Evolutionary conservation across 2,888 invertebrate genomes (phyloP).

Genomic region (Cosmia pyralina): DNA sequence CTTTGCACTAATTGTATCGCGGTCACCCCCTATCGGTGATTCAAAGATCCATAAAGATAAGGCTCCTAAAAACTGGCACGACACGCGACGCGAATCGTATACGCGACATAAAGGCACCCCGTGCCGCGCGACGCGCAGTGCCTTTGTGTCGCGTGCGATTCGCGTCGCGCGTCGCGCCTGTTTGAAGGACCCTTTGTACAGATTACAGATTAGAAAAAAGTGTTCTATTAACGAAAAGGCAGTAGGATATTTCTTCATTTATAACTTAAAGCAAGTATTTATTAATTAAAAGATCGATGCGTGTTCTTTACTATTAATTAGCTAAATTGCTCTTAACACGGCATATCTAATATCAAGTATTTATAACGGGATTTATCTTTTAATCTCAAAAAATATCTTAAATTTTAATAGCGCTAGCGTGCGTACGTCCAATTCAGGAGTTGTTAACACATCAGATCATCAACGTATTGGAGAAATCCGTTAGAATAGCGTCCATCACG

Average conservation of each 20-base stretch:
- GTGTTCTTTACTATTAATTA: conserved; percentile 42
- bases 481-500: conserved; percentile 73
- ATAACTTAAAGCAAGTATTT: not conserved
- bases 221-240: not conserved
- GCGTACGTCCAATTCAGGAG: conserved; percentile 72
- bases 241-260: not conserved
- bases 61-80: too few relatives aligned
- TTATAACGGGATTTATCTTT: conserved; percentile 58
- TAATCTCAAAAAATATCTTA: conserved; percentile 54
- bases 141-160: too few relatives aligned
- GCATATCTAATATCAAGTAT: conserved; percentile 51
- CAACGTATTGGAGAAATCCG: conserved; percentile 78
- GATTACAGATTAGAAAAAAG: not conserved
- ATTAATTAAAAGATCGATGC: conserved; percentile 25
- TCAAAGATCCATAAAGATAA: too few relatives aligned
- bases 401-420: conserved; percentile 71
- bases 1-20: too few relatives aligned
- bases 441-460: conserved; percentile 67
- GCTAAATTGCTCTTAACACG: conserved; percentile 48
- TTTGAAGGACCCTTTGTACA: too few relatives aligned
- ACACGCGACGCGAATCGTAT: too few relatives aligned
- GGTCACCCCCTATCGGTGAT: too few relatives aligned
- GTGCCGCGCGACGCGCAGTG: too few relatives aligned
- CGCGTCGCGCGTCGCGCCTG: too few relatives aligned
- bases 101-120: too few relatives aligned